Percentiles rank a stretch among this genome's conserved stretches.
Conservation (phyloP, 2,888 invertebrate genomes). For the Adineta ricciae region DNA sequence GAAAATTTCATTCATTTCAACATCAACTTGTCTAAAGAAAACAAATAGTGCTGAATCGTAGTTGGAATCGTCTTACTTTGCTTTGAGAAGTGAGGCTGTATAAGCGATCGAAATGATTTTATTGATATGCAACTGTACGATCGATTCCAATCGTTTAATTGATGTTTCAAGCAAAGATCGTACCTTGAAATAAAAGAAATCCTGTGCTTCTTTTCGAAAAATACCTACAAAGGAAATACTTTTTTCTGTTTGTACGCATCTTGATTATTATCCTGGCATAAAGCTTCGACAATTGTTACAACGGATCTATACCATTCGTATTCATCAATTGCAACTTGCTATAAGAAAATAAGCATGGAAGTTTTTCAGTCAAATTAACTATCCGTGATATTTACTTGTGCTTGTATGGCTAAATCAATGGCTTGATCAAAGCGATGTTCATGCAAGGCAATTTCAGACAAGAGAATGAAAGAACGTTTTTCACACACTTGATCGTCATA, state of each 20-base stretch:
- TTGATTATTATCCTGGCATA: not conserved
- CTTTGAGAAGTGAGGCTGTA: not conserved
- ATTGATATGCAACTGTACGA: not conserved
- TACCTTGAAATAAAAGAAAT: not conserved
- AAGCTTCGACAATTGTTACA: not conserved
- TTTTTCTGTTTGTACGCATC: not conserved
- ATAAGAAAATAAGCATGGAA: not conserved
- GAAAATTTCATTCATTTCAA: not conserved
- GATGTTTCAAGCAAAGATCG: not conserved
- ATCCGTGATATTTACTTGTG: not conserved
- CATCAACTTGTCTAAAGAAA: not conserved
- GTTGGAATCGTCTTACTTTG: not conserved
- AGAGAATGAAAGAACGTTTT: not conserved
- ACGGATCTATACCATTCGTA: not conserved
- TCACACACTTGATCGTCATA: not conserved
- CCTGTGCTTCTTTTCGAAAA: no score
- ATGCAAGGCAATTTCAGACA: not conserved
- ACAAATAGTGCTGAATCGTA: no score
- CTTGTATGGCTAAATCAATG: not conserved
- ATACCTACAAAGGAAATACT: not conserved
- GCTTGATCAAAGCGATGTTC: slow-evolving; percentile 20
- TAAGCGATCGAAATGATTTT: not conserved
- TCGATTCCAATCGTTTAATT: not conserved
- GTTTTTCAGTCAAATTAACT: not conserved
- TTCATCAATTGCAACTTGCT: not conserved